Percentiles rank a stretch among this genome's conserved stretches.
These are phyloP conservation scores for Tichodroma muraria DNA, from an alignment of 2,113 vertebrate genomes.

Conservation along the genomic window DNA sequence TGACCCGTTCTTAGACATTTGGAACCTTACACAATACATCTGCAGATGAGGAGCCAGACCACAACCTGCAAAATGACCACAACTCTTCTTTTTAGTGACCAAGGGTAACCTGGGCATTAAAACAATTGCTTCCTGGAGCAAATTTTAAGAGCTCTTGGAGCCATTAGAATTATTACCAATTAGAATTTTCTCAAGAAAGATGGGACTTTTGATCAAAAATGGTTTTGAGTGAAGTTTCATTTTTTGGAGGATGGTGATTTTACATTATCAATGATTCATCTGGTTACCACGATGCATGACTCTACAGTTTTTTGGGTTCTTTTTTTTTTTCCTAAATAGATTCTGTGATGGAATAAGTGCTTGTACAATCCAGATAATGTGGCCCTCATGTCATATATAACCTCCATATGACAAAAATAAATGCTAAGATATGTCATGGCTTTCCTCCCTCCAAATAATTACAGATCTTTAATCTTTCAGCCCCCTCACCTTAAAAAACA, in stretches of 20 bases:
- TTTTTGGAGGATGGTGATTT: not conserved
- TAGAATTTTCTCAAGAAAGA: not conserved
- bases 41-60: not conserved
- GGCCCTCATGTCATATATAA: not conserved
- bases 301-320: not conserved
- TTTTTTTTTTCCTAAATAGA: not conserved
- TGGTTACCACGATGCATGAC: not conserved
- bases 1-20: accelerated
- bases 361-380: not conserved
- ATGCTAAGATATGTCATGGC: not conserved
- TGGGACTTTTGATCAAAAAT: not conserved
- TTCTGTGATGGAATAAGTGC: not conserved
- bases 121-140: not conserved
- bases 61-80: not conserved
- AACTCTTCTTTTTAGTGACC: not conserved
- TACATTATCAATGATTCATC: not conserved
- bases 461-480: not conserved
- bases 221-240: not conserved
- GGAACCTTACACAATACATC: not conserved
- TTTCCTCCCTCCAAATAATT: not conserved
- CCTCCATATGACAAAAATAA: not conserved
- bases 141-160: not conserved
- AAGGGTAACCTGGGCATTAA: not conserved
- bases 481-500: not conserved
- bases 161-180: not conserved